Evolutionary conservation across 2,113 vertebrate genomes (phyloP), one percentile per base, ranked within the genome.

Genomic region (Syrrhaptes paradoxus): DNA sequence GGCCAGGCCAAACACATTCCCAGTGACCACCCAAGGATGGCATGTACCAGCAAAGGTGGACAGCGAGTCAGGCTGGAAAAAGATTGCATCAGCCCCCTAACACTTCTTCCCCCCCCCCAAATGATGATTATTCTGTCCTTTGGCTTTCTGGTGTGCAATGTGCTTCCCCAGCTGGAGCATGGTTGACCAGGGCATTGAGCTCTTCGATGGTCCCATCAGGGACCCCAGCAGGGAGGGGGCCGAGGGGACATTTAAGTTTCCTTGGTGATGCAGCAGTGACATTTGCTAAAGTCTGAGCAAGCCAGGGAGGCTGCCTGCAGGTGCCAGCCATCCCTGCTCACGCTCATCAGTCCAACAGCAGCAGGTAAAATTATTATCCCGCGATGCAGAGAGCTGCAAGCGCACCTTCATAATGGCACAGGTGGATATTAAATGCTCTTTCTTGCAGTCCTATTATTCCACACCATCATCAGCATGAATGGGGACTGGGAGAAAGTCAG

Each of bases 1-100:
- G 46, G 3, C 17, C 70, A 71, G 51, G 10, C 17, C 61, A 67
- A 21, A 6, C 18, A 7, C 0, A 0, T 6, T 3, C n/a, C 13
- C 62, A 4, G n/a, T 11, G 57, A 18, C 22, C 45, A 20, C 13
- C 21, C 34, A 29, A 31, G 21, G 24, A 5, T n/a, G 5, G 36
- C 34, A 2, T 0, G 16, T 6, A 8, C 57, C 57, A 54, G 54
- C 14, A 38, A 17, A 75, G 46, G 22, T 7, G 22, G 26, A 31
- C 21, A 52, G 41, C 0, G 24, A 68, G 17, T 14, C 20, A 36
- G 34, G 17, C 55, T 67, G 48, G 19, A 41, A n/a, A 81, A 61
- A 5, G 32, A 63, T 21, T n/a, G 3, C 38, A 77, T 20, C 28
- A 36, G 31, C n/a, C 55, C 11, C 45, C 15, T 49, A 34, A 45